Conservation (phyloP, 2,113 vertebrate species). For the Cyphomyrus plagiostoma region DNA sequence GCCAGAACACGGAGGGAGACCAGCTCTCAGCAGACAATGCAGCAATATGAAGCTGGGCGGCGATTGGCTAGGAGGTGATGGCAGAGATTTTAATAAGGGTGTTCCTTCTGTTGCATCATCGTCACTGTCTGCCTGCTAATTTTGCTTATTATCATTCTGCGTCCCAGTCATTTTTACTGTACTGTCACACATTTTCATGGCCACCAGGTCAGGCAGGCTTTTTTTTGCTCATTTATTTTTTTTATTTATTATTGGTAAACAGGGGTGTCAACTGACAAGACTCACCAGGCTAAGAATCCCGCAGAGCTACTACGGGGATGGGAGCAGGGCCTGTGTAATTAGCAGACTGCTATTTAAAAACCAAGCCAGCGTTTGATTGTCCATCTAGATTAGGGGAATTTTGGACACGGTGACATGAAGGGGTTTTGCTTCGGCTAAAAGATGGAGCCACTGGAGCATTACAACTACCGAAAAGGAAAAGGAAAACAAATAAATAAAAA, state of each 20-base stretch:
- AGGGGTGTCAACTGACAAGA: neutral
- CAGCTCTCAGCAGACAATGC: neutral
- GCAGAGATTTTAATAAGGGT: neutral
- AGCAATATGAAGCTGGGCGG: neutral
- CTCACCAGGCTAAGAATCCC: neutral
- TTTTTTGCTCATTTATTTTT: neutral
- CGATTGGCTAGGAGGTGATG: neutral
- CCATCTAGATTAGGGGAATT: neutral
- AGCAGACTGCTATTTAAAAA: neutral
- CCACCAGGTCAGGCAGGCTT: neutral
- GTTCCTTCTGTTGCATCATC: neutral
- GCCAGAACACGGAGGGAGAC: neutral
- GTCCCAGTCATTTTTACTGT: neutral
- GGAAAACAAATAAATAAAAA: neutral
- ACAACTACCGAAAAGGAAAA: neutral
- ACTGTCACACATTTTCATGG: neutral
- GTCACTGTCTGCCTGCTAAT: neutral
- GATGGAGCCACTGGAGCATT: neutral
- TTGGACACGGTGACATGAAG: neutral
- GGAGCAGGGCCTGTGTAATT: neutral
- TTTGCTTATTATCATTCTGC: neutral
- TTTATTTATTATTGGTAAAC: neutral
- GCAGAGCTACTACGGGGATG: neutral
- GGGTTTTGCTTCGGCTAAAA: neutral
- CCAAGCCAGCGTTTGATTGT: neutral